Percentiles rank a stretch among this genome's conserved stretches.
phyloP scores from a whole-genome alignment of 2,113 vertebrate species.

The Dendrocopos noguchii region DNA sequence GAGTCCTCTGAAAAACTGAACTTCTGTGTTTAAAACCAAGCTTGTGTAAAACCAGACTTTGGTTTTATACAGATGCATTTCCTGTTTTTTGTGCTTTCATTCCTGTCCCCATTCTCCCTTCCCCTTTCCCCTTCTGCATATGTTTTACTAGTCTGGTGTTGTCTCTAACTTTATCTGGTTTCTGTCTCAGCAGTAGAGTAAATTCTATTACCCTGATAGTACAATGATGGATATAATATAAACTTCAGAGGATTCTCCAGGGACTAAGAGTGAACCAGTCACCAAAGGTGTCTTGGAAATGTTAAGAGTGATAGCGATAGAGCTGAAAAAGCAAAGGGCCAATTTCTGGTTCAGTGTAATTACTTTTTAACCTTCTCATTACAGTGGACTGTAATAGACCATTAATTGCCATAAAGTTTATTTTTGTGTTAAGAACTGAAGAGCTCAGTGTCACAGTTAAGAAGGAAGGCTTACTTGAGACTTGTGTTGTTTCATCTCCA shows the following conservation, averaged over 20 bases:
- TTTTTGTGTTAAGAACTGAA: constrained; percentile 25
- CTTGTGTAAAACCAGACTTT: constrained; percentile 1
- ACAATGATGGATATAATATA: constrained; percentile 55
- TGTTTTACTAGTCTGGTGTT: constrained; percentile 65
- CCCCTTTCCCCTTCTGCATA: constrained; percentile 32
- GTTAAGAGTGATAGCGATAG: constrained; percentile 41
- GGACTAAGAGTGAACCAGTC: constrained; percentile 63
- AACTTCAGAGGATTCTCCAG: constrained; percentile 62
- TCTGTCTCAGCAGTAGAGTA: constrained; percentile 71
- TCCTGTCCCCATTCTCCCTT: constrained; percentile 43
- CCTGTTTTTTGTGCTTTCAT: constrained; percentile 35
- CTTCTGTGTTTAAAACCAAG: constrained; percentile 4
- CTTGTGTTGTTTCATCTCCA: constrained; percentile 32
- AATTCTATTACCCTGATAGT: constrained; percentile 56
- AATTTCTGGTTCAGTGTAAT: constrained; percentile 38
- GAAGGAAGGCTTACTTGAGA: constrained; percentile 11
- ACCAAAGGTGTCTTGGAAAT: constrained; percentile 63
- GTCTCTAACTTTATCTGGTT: constrained; percentile 62
- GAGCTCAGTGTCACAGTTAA: constrained; percentile 17
- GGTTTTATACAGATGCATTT: constrained; percentile 53
- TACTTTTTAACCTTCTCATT: constrained; percentile 42
- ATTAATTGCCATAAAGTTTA: constrained; percentile 10
- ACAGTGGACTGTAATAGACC: constrained; percentile 23
- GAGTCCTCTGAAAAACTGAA: not conserved
- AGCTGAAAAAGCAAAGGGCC: constrained; percentile 49